A percentile compares a stretch with the other conserved stretches of the same genome.
phyloP scores from a whole-genome alignment of 2,888 invertebrate species.

The Hypsopygia costalis region DNA sequence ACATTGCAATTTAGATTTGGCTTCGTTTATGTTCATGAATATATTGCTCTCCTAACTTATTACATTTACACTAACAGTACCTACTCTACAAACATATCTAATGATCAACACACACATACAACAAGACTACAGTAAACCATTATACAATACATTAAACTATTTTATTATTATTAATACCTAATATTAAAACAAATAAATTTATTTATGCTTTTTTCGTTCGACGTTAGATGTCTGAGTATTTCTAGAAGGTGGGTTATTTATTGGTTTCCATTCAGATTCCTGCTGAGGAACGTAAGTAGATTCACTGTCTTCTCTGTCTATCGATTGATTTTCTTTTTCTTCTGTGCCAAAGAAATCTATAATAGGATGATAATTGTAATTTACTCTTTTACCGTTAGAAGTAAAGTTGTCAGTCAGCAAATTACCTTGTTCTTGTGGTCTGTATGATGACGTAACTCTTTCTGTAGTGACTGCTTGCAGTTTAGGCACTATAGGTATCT shows the following conservation, averaged over 20 bases:
- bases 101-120: neutral
- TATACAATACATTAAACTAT: neutral
- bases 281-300: constrained; percentile 40
- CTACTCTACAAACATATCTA: neutral
- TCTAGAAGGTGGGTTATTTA: constrained; percentile 51
- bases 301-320: constrained; percentile 62
- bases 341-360: constrained; percentile 87
- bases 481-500: constrained; percentile 61
- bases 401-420: constrained; percentile 36
- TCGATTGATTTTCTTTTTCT: constrained; percentile 51
- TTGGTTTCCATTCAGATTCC: constrained; percentile 75
- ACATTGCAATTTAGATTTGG: constrained; percentile 65
- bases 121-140: neutral
- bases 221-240: constrained; percentile 34
- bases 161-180: neutral
- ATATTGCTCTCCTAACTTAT: constrained; percentile 19
- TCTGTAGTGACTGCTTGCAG: constrained; percentile 50
- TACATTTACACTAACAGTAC: neutral
- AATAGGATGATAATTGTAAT: constrained; percentile 91
- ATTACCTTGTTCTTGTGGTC: constrained; percentile 32
- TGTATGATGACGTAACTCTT: constrained; percentile 30
- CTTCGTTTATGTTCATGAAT: constrained; percentile 34
- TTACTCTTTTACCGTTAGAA: constrained; percentile 79
- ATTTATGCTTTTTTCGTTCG: constrained; percentile 37
- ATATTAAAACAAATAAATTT: constrained; percentile 10